These are phyloP conservation scores for Camponotus fellah DNA, from an alignment of 2,888 invertebrate species.

Conservation along the genomic window DNA sequence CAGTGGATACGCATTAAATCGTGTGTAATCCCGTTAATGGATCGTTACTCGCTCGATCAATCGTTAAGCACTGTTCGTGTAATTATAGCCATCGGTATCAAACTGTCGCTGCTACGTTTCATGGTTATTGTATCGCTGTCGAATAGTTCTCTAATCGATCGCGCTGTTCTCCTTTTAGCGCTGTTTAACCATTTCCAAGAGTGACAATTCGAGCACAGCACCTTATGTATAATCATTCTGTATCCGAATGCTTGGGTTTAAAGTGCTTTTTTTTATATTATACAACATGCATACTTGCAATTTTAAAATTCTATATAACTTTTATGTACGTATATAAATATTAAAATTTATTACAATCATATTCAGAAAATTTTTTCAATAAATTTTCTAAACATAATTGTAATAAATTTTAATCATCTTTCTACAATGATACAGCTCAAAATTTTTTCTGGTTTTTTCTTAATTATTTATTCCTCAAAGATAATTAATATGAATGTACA, in stretches of 20 bases:
- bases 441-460: background rate
- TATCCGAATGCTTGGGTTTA: background rate
- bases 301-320: background rate
- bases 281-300: background rate
- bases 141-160: slow-evolving; percentile 44
- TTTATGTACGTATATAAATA: background rate
- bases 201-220: slow-evolving; percentile 13
- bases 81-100: slow-evolving; percentile 67
- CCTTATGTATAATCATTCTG: slow-evolving; percentile 5
- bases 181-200: slow-evolving; percentile 26
- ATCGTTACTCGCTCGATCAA: slow-evolving; percentile 68
- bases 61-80: slow-evolving; percentile 63
- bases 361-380: too few species aligned
- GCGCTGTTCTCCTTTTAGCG: slow-evolving; percentile 28
- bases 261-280: background rate
- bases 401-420: background rate
- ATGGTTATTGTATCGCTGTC: slow-evolving; percentile 39
- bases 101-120: slow-evolving; percentile 57
- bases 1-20: slow-evolving; percentile 69
- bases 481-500: background rate
- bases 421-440: background rate
- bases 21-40: slow-evolving; percentile 73
- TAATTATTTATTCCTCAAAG: background rate
- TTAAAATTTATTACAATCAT: too few species aligned
- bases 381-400: background rate